Evolutionary conservation across 37 sponge, comb jelly and placozoan genomes (phyloP).

Genomic region (Cladorhizidae sp.): DNA sequence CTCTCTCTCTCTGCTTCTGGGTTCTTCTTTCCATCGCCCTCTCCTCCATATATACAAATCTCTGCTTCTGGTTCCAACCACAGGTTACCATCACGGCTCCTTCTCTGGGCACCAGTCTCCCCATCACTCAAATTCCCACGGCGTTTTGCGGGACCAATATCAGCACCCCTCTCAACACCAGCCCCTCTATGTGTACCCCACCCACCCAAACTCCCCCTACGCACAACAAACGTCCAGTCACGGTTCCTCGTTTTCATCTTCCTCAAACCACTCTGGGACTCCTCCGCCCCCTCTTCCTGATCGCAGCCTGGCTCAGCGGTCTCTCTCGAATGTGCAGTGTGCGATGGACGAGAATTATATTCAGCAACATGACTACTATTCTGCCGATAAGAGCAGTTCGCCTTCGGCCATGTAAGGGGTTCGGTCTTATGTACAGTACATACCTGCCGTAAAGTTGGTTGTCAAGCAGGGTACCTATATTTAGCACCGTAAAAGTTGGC

Average conservation of each 20-base stretch:
- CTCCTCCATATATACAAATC: neutral
- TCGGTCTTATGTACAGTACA: too few species aligned
- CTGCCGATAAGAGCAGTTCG: too few species aligned
- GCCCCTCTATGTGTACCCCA: neutral
- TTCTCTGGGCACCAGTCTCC: neutral
- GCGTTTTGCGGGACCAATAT: too few species aligned
- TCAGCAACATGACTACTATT: too few species aligned
- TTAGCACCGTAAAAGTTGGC: too few species aligned
- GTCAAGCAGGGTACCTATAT: too few species aligned
- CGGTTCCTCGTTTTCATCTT: neutral
- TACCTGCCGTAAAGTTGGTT: too few species aligned
- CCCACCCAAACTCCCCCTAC: slow-evolving; percentile 2
- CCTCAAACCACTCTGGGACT: neutral
- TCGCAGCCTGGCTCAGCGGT: neutral
- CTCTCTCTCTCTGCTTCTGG: slow-evolving; percentile 14
- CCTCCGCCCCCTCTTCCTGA: neutral
- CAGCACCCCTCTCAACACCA: slow-evolving; percentile 2
- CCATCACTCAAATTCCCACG: neutral
- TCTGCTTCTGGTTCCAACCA: neutral
- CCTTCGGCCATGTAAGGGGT: too few species aligned
- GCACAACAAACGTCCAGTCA: neutral
- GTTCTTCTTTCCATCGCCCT: neutral
- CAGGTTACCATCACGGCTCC: neutral
- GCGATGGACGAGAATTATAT: neutral
- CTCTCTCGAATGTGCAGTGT: neutral